phyloP scores from a whole-genome alignment of 1,140 invertebrate species.

The Hylaeus volcanicus region DNA sequence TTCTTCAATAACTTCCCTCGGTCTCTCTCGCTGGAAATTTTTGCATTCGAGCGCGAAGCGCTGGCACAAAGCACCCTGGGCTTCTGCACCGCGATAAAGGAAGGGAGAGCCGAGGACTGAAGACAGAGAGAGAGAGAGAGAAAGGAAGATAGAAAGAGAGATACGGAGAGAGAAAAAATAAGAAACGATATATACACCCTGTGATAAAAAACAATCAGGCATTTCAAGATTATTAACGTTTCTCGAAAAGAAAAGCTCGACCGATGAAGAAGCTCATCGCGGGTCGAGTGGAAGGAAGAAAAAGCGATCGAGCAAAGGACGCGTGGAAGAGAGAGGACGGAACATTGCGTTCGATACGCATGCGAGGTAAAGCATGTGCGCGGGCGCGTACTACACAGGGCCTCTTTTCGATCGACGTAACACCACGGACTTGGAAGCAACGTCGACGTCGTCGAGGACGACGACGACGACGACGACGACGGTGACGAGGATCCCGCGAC shows the following conservation, averaged over 20 bases:
- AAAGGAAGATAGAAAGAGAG: background rate
- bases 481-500: conserved; percentile 15
- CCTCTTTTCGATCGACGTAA: conserved; percentile 79
- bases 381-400: conserved; percentile 64
- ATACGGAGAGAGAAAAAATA: background rate
- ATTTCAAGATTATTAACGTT: too few relatives aligned
- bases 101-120: background rate
- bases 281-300: background rate
- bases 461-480: conserved; percentile 21
- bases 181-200: background rate
- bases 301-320: background rate
- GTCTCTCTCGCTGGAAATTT: conserved; percentile 26
- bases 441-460: conserved; percentile 41
- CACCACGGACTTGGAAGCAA: conserved; percentile 63
- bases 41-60: conserved; percentile 8
- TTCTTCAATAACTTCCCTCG: conserved; percentile 26
- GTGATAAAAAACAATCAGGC: too few relatives aligned
- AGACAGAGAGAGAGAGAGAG: background rate
- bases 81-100: conserved; percentile 19
- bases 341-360: conserved; percentile 74
- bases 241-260: background rate
- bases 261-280: too few relatives aligned
- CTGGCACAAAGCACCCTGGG: conserved; percentile 8
- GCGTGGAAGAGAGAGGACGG: conserved; percentile 17
- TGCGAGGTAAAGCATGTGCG: conserved; percentile 76